Evolutionary conservation across 2,113 vertebrate species (phyloP).

Genomic region (Callaeas wilsoni): DNA sequence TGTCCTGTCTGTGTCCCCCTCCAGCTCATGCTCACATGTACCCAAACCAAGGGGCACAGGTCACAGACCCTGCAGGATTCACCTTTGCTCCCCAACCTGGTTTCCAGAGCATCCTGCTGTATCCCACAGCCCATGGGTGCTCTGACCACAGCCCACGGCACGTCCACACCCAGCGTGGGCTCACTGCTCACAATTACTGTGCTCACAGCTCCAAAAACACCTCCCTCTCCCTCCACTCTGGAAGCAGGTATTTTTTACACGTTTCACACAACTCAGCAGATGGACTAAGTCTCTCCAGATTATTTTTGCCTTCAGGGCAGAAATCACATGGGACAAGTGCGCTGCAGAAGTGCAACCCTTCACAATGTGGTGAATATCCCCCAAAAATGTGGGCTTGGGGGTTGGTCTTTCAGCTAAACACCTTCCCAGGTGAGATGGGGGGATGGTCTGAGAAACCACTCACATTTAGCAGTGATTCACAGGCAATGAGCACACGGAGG

Average conservation of each 20-base stretch:
- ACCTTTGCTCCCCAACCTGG: neutral
- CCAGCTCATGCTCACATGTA: neutral
- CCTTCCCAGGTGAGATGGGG: rapidly evolving
- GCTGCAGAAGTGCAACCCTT: neutral
- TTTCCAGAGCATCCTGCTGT: neutral
- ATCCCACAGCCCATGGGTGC: neutral
- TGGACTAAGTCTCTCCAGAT: neutral
- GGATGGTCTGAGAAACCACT: neutral
- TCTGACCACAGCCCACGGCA: neutral
- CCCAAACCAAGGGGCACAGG: neutral
- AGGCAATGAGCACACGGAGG: rapidly evolving
- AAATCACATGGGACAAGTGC: neutral
- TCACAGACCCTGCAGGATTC: neutral
- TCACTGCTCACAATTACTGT: neutral
- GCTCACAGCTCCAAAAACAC: neutral
- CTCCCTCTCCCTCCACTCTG: neutral
- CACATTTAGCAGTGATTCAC: rapidly evolving
- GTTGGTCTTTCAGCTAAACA: neutral
- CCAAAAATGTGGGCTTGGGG: neutral
- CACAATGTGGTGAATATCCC: neutral
- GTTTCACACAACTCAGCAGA: neutral
- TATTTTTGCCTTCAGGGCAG: neutral
- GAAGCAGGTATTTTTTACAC: neutral
- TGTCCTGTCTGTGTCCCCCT: neutral
- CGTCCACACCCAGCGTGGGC: neutral